These are phyloP conservation scores for Botia kubotai DNA, from an alignment of 2,797 vertebrate species.

Conservation along the genomic window DNA sequence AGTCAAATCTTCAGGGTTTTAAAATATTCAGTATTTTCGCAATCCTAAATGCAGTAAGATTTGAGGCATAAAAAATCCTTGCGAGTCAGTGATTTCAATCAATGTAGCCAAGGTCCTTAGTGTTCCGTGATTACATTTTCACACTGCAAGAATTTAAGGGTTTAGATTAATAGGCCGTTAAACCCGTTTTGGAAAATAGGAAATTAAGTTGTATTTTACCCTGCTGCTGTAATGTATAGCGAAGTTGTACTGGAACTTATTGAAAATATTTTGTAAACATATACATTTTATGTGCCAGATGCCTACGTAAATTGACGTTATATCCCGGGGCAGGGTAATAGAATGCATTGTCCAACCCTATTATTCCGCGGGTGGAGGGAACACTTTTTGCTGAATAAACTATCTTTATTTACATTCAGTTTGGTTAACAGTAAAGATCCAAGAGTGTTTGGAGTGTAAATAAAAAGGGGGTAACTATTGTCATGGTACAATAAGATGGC, in stretches of 20 bases:
- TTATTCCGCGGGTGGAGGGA: slow-evolving; percentile 21
- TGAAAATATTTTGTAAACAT: background rate
- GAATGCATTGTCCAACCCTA: slow-evolving; percentile 4
- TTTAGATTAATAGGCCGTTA: background rate
- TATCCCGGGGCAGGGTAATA: slow-evolving; percentile 4
- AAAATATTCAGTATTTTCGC: slow-evolving; percentile 78
- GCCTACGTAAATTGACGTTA: background rate
- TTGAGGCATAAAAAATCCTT: slow-evolving; percentile 65
- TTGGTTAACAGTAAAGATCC: slow-evolving; percentile 67
- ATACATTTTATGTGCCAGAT: slow-evolving; percentile 4
- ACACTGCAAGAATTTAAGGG: background rate
- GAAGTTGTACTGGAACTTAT: background rate
- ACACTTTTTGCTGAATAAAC: slow-evolving; percentile 47
- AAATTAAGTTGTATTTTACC: background rate
- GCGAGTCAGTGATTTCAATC: slow-evolving; percentile 80
- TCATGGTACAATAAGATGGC: slow-evolving; percentile 35
- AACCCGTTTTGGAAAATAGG: background rate
- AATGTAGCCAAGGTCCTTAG: slow-evolving; percentile 62
- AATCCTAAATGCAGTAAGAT: slow-evolving; percentile 66
- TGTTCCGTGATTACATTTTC: slow-evolving; percentile 51
- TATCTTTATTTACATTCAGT: slow-evolving; percentile 55
- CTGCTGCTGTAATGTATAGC: background rate
- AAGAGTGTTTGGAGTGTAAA: slow-evolving; percentile 74
- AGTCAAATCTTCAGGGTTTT: slow-evolving; percentile 66
- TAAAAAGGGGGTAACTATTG: slow-evolving; percentile 57